Evolutionary conservation across 2,888 invertebrate genomes (phyloP).

Genomic region (Megaustenia siamemsis): DNA sequence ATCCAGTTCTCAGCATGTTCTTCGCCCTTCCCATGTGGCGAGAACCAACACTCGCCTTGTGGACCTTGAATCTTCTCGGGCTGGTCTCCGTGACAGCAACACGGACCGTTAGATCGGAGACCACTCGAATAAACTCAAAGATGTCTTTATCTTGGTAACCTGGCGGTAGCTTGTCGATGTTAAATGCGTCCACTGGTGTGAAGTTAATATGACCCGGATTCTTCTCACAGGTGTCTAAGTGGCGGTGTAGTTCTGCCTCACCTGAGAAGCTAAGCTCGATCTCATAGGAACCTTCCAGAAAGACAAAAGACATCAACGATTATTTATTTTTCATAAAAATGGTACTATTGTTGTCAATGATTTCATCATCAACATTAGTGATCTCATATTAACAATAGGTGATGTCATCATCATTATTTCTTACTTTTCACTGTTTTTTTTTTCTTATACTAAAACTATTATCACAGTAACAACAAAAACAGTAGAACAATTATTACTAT

Average conservation of each 20-base stretch:
- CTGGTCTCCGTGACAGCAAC: not conserved
- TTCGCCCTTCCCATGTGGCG: not conserved
- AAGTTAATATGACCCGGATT: not conserved
- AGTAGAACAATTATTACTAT: no score
- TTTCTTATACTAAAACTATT: no score
- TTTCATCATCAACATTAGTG: no score
- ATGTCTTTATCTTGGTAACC: constrained; percentile 18
- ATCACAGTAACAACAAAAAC: no score
- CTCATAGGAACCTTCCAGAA: not conserved
- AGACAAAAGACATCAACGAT: no score
- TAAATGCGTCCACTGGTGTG: not conserved
- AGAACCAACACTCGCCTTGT: not conserved
- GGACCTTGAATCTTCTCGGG: not conserved
- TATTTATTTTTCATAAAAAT: not conserved
- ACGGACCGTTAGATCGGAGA: not conserved
- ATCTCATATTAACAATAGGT: no score
- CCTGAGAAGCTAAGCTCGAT: not conserved
- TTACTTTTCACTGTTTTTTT: not conserved
- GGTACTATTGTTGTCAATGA: no score
- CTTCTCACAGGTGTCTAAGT: not conserved
- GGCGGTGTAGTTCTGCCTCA: not conserved
- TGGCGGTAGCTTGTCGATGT: not conserved
- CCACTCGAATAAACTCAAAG: not conserved
- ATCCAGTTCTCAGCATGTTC: not conserved
- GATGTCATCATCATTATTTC: not conserved